Evolutionary conservation across 2,888 invertebrate genomes (phyloP).

Genomic region (Phyto melanocephala): DNA sequence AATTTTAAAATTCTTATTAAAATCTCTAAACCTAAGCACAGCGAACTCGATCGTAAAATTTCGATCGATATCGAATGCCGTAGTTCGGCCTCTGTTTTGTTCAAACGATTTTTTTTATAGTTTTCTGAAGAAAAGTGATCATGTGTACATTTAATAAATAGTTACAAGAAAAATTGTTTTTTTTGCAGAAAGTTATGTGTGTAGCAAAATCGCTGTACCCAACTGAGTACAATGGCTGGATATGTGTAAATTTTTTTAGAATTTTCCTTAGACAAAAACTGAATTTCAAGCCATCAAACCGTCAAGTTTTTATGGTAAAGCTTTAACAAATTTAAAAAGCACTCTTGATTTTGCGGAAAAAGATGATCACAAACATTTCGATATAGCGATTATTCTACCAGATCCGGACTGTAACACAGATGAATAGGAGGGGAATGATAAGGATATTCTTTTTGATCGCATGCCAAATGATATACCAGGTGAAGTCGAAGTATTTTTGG

Average conservation of each 20-base stretch:
- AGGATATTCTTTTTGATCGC: slow-evolving; percentile 1
- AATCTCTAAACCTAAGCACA: too few species aligned
- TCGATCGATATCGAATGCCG: too few species aligned
- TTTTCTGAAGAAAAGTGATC: not conserved
- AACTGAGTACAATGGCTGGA: slow-evolving; percentile 16
- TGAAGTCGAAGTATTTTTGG: slow-evolving; percentile 33
- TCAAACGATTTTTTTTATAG: not conserved
- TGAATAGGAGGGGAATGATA: slow-evolving; percentile 25
- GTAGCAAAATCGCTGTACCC: slow-evolving; percentile 20
- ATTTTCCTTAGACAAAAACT: not conserved
- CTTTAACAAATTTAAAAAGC: not conserved
- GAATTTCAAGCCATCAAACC: not conserved
- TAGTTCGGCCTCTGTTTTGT: too few species aligned
- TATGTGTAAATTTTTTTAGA: not conserved
- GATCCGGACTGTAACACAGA: slow-evolving; percentile 37
- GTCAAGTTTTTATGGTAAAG: not conserved
- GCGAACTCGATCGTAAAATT: too few species aligned
- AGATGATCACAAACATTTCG: not conserved
- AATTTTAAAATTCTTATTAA: too few species aligned
- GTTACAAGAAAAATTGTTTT: not conserved
- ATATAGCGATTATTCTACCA: slow-evolving; percentile 40
- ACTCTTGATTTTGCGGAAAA: not conserved
- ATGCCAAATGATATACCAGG: slow-evolving; percentile 42
- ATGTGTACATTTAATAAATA: too few species aligned
- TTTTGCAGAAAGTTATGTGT: not conserved